Evolutionary conservation across 2,797 vertebrate species (phyloP).

Genomic region (Microctenopoma lineatum): DNA sequence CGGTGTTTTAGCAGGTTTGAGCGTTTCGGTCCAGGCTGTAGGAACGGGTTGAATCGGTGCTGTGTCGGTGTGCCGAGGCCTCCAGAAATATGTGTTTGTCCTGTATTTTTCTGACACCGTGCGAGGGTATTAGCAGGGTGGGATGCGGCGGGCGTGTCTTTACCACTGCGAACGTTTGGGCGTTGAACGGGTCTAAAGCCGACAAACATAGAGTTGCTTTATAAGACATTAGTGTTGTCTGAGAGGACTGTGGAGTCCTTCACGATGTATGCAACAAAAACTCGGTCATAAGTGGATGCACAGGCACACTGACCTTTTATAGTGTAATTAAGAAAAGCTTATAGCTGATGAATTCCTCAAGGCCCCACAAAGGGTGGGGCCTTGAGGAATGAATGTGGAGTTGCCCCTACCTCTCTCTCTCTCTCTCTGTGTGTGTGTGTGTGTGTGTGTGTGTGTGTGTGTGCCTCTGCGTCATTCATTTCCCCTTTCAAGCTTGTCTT

Average conservation of each 20-base stretch:
- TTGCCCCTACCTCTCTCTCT: slow-evolving; percentile 42
- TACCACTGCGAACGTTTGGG: slow-evolving; percentile 13
- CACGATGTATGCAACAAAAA: slow-evolving; percentile 24
- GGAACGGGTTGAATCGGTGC: neutral
- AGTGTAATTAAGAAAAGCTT: slow-evolving; percentile 68
- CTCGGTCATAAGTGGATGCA: slow-evolving; percentile 53
- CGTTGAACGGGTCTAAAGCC: slow-evolving; percentile 36
- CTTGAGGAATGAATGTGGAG: slow-evolving; percentile 58
- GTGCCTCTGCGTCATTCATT: slow-evolving; percentile 67
- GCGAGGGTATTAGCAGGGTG: neutral
- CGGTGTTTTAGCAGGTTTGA: neutral
- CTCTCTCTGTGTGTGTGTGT: neutral
- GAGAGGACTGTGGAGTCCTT: slow-evolving; percentile 39
- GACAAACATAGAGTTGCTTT: slow-evolving; percentile 36
- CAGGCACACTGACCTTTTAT: slow-evolving; percentile 45
- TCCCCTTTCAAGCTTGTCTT: slow-evolving; percentile 66
- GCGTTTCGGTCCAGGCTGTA: neutral
- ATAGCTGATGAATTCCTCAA: slow-evolving; percentile 79
- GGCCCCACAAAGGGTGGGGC: slow-evolving; percentile 61
- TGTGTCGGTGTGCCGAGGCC: slow-evolving; percentile 23
- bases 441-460: too few species aligned
- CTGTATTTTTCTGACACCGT: neutral
- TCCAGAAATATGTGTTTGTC: neutral
- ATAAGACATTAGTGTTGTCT: slow-evolving; percentile 34
- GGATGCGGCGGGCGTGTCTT: slow-evolving; percentile 56